Conservation (phyloP, 2,113 vertebrate species). For the Thymallus thymallus region DNA sequence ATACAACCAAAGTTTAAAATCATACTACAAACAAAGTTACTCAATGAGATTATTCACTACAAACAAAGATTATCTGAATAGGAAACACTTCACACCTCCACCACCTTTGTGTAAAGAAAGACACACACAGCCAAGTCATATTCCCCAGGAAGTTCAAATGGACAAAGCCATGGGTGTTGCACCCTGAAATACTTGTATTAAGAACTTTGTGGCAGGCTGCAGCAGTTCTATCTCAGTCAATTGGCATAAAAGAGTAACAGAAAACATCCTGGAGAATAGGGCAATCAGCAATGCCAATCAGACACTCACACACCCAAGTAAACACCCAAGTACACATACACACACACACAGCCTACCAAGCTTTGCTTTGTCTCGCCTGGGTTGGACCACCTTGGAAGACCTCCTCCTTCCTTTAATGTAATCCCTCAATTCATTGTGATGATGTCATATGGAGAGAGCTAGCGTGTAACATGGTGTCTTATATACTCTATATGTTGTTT, state of each 20-base stretch:
- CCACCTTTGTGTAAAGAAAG: too few relatives aligned
- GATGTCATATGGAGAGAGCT: neutral
- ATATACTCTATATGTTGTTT: too few relatives aligned
- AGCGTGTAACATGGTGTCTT: neutral
- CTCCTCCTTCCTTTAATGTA: neutral
- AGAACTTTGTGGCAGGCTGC: too few relatives aligned
- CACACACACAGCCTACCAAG: neutral
- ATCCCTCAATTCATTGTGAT: neutral
- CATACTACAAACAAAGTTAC: too few relatives aligned
- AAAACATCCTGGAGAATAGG: neutral
- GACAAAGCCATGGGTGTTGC: neutral
- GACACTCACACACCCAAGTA: neutral
- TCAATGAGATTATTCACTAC: too few relatives aligned
- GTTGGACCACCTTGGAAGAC: neutral
- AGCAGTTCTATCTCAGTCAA: neutral
- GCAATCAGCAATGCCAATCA: neutral
- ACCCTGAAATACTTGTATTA: too few relatives aligned
- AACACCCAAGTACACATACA: too few relatives aligned
- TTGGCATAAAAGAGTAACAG: neutral
- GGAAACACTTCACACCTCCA: too few relatives aligned
- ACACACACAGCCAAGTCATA: neutral
- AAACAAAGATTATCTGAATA: too few relatives aligned
- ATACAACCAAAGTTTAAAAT: too few relatives aligned
- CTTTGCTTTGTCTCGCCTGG: slow-evolving; percentile 1
- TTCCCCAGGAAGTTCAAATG: neutral